Base-by-base conservation (phyloP, 1,140 invertebrate species). In the Gonioctena quinquepunctata region DNA sequence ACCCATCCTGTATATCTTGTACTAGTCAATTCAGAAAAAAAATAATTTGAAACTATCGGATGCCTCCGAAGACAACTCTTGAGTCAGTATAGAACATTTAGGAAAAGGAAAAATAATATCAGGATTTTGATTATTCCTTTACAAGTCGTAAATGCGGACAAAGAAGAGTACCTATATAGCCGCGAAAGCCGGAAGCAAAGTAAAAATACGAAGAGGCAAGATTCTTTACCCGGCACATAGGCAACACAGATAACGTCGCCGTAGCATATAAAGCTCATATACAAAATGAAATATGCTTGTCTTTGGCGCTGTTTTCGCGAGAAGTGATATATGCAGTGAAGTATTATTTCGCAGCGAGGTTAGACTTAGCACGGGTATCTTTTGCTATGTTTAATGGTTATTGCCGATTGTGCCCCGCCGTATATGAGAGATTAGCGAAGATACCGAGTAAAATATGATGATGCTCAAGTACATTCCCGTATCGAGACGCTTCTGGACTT, bases 281-380 rank as follows among this genome's bases (percentile, higher is more conserved):
- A 74, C 66, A 74, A 74, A 76, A 76, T 76, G 74, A 76, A 76
- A 76, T 76, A 76, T 76, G 74, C 59, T 76, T 76, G 72, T 76
- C 74, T 76, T 76, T 74, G 69, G 69, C 71, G 71, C 68, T 26
- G 57, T 66, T 68, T 66, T 65, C 60, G 69, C 28, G 50, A 22
- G 18, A 70, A 64, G 61, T 75, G 70, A 75, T 75, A 72, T 75
- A 75, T 75, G 68, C 75, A 72, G 59, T 69, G 28, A 54, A 42
- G 75, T 72, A 74, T 76, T 76, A 76, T 74, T 76, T 74, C 67
- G 52, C 59, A 19, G 69, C 54, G 70, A 76, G 61, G 70, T 76
- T 74, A 76, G 75, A 74, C 73, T 76, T 74, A 76, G 62, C 75
- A 70, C 11, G 66, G 74, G 66, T 71, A 73, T 74, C 72, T 76